Conservation (phyloP, 2,888 invertebrate species). For the Calephelis perditalis region DNA sequence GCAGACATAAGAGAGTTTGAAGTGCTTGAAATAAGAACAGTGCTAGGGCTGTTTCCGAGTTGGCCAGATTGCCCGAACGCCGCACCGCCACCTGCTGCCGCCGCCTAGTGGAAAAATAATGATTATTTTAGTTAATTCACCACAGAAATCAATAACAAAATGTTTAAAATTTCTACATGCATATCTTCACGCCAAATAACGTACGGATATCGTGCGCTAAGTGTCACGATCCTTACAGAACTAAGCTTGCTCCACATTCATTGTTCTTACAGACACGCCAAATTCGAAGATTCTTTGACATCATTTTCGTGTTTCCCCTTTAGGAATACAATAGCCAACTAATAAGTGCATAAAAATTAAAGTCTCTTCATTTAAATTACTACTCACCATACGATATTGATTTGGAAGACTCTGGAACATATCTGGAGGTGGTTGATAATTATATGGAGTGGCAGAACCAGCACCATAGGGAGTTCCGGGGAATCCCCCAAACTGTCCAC, state of each 20-base stretch:
- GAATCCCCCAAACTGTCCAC: conserved; percentile 89
- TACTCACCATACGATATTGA: conserved; percentile 68
- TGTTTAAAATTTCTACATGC: no score
- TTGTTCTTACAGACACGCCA: no score
- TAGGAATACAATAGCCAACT: no score
- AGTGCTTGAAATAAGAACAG: conserved; percentile 91
- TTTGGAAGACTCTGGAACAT: conserved; percentile 71
- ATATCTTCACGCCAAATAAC: no score
- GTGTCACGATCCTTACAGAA: no score
- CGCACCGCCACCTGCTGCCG: conserved; percentile 79
- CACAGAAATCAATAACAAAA: not conserved
- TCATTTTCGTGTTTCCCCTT: no score
- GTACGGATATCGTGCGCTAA: no score
- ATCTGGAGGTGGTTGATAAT: conserved; percentile 84
- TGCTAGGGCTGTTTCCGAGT: conserved; percentile 88
- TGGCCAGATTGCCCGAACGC: conserved; percentile 90
- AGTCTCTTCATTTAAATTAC: no score
- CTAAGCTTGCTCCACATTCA: no score
- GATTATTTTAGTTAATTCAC: conserved; percentile 5
- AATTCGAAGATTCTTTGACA: no score
- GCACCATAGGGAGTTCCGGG: conserved; percentile 84
- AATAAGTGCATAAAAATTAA: no score
- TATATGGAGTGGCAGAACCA: conserved; percentile 83
- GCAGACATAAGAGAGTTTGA: conserved; percentile 94
- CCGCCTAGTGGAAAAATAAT: conserved; percentile 39